Conservation (phyloP, 2,888 invertebrate genomes). For the Helicoverpa assulta region DNA sequence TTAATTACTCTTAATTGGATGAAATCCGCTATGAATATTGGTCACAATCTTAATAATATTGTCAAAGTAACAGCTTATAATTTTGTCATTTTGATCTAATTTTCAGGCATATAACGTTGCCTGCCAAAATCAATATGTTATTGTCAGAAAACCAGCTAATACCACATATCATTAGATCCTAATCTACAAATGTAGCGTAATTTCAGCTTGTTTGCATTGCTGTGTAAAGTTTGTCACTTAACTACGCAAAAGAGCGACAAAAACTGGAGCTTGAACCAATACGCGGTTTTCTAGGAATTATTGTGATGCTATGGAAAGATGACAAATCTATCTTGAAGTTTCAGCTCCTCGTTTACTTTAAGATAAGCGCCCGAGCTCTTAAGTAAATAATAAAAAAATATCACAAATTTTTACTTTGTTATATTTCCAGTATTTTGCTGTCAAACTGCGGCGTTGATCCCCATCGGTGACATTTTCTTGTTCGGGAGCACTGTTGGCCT, state of each 20-base stretch:
- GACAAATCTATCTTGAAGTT: too few relatives aligned
- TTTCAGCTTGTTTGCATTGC: constrained; percentile 41
- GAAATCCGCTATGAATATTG: constrained; percentile 12
- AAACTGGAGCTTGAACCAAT: too few relatives aligned
- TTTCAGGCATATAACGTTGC: too few relatives aligned
- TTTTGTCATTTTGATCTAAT: too few relatives aligned
- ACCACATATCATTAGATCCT: constrained; percentile 15
- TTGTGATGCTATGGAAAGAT: too few relatives aligned
- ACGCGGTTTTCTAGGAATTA: too few relatives aligned
- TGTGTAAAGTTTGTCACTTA: constrained; percentile 27
- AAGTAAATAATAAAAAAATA: too few relatives aligned
- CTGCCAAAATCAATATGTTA: not conserved
- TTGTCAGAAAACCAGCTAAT: constrained; percentile 8
- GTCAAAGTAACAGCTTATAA: not conserved
- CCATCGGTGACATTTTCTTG: constrained; percentile 91
- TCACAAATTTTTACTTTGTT: not conserved
- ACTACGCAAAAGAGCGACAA: not conserved
- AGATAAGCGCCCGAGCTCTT: too few relatives aligned
- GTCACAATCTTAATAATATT: constrained; percentile 7
- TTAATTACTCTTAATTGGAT: constrained; percentile 46
- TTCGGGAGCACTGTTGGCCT: constrained; percentile 93
- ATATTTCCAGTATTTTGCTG: constrained; percentile 90
- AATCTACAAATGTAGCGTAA: constrained; percentile 20
- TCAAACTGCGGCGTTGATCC: constrained; percentile 90
- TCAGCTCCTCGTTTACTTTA: too few relatives aligned